Conservation (phyloP, 1,140 invertebrate genomes). For the Eciton burchellii region DNA sequence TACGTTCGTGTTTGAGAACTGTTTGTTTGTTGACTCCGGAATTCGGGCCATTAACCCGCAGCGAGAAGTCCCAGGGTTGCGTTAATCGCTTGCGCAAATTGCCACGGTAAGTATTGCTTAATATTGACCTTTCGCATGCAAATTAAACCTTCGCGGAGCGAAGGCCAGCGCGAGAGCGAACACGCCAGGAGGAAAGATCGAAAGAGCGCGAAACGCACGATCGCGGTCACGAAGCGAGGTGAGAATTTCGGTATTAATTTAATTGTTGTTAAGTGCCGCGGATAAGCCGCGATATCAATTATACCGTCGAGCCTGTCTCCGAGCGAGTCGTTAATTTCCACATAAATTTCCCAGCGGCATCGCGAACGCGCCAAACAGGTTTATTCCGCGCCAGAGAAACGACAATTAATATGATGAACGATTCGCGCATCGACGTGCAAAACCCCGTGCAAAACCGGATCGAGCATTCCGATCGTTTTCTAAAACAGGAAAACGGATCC, state of each 20-base stretch:
- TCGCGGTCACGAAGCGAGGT: background rate
- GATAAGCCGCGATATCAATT: background rate
- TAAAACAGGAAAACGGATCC: conserved; percentile 5
- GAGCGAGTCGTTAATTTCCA: background rate
- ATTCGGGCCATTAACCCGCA: conserved; percentile 36
- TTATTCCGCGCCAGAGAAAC: background rate
- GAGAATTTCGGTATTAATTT: background rate
- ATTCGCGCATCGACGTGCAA: conserved; percentile 15
- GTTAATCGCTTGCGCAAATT: conserved; percentile 43
- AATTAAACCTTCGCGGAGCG: conserved; percentile 29
- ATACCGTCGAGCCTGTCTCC: too few relatives aligned
- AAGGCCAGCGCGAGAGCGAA: conserved; percentile 9
- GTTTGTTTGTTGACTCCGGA: conserved; percentile 49
- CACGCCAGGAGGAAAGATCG: background rate
- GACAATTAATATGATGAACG: conserved; percentile 41
- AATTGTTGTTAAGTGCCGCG: background rate
- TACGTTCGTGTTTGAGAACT: conserved; percentile 14
- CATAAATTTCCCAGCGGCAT: conserved; percentile 4
- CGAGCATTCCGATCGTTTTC: background rate
- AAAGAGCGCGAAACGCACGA: too few relatives aligned
- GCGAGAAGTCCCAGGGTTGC: conserved; percentile 26
- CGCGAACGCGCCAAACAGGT: conserved; percentile 10
- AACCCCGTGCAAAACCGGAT: conserved; percentile 43
- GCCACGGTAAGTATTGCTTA: conserved; percentile 28
- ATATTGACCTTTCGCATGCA: conserved; percentile 40